These are phyloP conservation scores for Nannobrachium achirus DNA, from an alignment of 2,113 vertebrate genomes.

Conservation along the genomic window DNA sequence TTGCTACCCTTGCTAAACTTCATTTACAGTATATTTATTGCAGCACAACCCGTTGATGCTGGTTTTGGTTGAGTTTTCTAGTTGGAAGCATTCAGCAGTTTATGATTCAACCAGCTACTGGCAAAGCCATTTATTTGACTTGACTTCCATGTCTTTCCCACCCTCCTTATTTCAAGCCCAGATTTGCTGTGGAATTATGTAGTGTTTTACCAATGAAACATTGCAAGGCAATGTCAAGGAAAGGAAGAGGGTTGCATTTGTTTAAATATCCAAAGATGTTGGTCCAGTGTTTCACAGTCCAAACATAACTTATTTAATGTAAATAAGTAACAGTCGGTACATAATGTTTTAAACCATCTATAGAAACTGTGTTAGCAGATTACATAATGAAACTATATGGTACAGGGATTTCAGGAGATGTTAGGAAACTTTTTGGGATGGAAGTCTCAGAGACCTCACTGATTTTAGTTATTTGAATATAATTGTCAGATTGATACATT, in stretches of 20 bases:
- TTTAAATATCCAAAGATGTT: background rate
- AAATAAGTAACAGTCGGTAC: constrained; percentile 29
- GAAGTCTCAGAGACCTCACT: constrained; percentile 9
- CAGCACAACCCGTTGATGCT: too few relatives aligned
- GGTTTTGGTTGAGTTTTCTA: too few relatives aligned
- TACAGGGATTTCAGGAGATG: constrained; percentile 27
- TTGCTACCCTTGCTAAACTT: too few relatives aligned
- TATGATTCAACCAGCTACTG: too few relatives aligned
- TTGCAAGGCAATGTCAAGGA: background rate
- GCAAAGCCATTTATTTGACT: too few relatives aligned
- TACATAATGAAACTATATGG: constrained; percentile 8
- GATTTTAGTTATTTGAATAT: background rate
- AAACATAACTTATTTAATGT: constrained; percentile 62
- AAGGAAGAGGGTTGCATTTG: constrained; percentile 11
- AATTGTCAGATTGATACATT: constrained; percentile 31
- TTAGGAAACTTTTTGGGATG: background rate
- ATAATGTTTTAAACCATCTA: constrained; percentile 12
- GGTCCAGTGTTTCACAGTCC: constrained; percentile 2
- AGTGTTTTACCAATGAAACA: background rate
- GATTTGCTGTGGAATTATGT: too few relatives aligned
- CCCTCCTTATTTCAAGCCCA: too few relatives aligned
- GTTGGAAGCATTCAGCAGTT: too few relatives aligned
- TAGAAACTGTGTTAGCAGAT: background rate
- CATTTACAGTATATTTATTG: too few relatives aligned
- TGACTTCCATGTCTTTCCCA: too few relatives aligned